A percentile compares a stretch with the other conserved stretches of the same genome.
These are phyloP conservation scores for Sebastes matsubarae DNA, from an alignment of 2,797 vertebrate species.

Conservation along the genomic window DNA sequence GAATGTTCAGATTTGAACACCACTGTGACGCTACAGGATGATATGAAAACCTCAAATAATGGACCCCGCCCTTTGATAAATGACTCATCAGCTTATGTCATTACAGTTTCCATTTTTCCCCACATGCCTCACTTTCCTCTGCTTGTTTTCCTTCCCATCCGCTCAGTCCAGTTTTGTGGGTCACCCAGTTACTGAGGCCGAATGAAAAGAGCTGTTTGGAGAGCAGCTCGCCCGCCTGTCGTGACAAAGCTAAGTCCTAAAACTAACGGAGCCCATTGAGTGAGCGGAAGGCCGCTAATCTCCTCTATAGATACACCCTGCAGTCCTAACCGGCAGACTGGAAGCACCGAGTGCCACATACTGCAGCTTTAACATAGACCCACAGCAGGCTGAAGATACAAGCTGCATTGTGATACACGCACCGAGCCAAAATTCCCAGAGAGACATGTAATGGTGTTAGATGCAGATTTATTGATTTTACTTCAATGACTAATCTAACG, in stretches of 20 bases:
- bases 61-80: neutral
- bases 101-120: conserved; percentile 4
- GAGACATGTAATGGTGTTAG: conserved; percentile 26
- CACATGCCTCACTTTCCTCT: conserved; percentile 13
- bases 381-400: conserved; percentile 3
- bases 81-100: conserved; percentile 17
- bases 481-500: conserved; percentile 13
- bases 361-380: conserved; percentile 31
- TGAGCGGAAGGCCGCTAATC: conserved; percentile 78
- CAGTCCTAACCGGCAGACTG: conserved; percentile 41
- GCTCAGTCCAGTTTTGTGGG: conserved; percentile 34
- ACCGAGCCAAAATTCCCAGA: conserved; percentile 29
- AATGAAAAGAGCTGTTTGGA: conserved; percentile 62
- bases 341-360: conserved; percentile 40
- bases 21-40: neutral
- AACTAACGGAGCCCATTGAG: conserved; percentile 64
- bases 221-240: conserved; percentile 51
- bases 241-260: conserved; percentile 73
- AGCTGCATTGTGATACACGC: neutral
- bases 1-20: neutral
- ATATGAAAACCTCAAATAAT: neutral
- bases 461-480: conserved; percentile 47
- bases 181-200: conserved; percentile 46
- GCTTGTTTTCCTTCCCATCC: conserved; percentile 17
- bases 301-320: conserved; percentile 65